Conservation (phyloP, 2,888 invertebrate genomes). For the Cylindroiulus punctatus region DNA sequence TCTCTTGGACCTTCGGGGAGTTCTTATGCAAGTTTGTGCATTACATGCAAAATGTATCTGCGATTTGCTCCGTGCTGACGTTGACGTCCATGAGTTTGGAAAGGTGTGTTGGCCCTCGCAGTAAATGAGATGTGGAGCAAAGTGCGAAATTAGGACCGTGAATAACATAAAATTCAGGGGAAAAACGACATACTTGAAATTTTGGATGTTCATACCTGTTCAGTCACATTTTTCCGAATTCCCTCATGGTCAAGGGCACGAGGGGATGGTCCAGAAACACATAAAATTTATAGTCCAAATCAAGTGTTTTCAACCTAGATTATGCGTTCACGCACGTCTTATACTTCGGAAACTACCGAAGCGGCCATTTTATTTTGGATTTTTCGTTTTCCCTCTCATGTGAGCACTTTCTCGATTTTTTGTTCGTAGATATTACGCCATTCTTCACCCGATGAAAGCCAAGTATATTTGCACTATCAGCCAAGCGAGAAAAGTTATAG, state of each 20-base stretch:
- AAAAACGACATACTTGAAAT: no score
- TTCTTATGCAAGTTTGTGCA: constrained; percentile 76
- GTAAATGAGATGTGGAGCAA: no score
- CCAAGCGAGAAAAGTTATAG: constrained; percentile 73
- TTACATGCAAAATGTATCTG: constrained; percentile 78
- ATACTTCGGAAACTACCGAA: not conserved
- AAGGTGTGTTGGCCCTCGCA: constrained; percentile 69
- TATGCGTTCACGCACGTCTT: no score
- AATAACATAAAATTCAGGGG: no score
- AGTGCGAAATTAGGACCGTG: no score
- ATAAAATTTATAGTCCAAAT: no score
- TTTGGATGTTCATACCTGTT: no score
- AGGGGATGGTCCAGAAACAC: no score
- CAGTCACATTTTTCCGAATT: no score
- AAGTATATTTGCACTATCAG: constrained; percentile 76
- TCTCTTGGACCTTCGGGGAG: constrained; percentile 75
- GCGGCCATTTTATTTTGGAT: not conserved
- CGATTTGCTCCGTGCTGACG: constrained; percentile 77
- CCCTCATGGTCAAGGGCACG: no score
- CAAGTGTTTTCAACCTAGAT: no score
- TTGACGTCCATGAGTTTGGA: constrained; percentile 78
- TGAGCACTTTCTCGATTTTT: constrained; percentile 31
- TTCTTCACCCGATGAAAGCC: constrained; percentile 76
- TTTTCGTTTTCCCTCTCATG: not conserved
- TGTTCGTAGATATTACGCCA: constrained; percentile 74